Evolutionary conservation across 2,797 vertebrate species (phyloP).

Genomic region (Phrynocephalus vlangalii): DNA sequence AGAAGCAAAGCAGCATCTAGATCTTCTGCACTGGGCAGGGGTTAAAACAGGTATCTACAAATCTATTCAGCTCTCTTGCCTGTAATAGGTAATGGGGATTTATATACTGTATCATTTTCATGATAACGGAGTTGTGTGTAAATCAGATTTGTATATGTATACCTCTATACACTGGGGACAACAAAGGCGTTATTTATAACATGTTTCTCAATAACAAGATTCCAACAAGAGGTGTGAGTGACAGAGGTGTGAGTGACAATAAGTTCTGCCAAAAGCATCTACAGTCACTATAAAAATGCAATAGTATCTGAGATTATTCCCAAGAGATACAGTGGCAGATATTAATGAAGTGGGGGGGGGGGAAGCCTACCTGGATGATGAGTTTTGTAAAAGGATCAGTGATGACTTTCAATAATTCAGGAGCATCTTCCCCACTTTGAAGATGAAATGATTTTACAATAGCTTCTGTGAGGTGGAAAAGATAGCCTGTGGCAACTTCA

Average conservation of each 20-base stretch:
- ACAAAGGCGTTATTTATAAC: background rate
- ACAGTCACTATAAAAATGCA: background rate
- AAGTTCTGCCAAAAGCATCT: background rate
- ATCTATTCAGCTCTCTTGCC: background rate
- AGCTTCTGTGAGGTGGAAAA: slow-evolving; percentile 84
- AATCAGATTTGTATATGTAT: too few species aligned
- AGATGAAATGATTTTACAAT: slow-evolving; percentile 89
- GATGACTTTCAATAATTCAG: slow-evolving; percentile 94
- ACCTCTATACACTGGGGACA: too few species aligned
- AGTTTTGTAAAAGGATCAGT: slow-evolving; percentile 92
- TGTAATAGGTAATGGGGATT: background rate
- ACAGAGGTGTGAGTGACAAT: slow-evolving; percentile 15
- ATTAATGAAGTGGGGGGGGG: background rate
- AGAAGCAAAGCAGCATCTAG: background rate
- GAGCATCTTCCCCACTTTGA: slow-evolving; percentile 88
- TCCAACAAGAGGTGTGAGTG: slow-evolving; percentile 19
- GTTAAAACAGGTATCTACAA: too few species aligned
- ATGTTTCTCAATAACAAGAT: background rate
- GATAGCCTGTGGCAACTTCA: slow-evolving; percentile 86
- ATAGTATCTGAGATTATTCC: background rate
- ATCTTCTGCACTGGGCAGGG: background rate
- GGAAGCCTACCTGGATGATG: slow-evolving; percentile 88
- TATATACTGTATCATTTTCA: background rate
- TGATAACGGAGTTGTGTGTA: background rate
- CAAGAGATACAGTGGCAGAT: background rate